Evolutionary conservation across 37 sponge, comb jelly and placozoan species (phyloP).

Genomic region (Cladorhizidae sp.): DNA sequence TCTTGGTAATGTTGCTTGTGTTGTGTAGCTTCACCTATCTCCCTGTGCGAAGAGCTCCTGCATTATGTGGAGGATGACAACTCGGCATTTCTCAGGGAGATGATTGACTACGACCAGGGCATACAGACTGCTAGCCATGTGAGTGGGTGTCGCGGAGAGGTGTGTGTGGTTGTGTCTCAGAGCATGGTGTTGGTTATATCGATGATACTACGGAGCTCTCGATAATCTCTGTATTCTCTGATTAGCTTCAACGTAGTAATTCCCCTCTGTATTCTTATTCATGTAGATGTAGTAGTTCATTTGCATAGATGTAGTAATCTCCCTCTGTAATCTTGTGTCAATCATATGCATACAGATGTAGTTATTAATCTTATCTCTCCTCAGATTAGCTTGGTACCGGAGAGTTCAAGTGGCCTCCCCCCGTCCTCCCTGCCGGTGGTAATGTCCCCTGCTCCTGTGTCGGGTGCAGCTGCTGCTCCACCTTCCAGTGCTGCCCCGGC

Average conservation of each 20-base stretch:
- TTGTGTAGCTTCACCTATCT: not conserved
- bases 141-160: not conserved
- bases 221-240: no score
- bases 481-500: not conserved
- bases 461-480: not conserved
- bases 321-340: no score
- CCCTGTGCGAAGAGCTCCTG: conserved; percentile 16
- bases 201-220: no score
- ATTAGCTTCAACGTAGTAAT: no score
- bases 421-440: not conserved
- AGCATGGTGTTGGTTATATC: no score
- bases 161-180: conserved; percentile 7
- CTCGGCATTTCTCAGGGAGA: conserved; percentile 21
- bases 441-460: not conserved
- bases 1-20: no score
- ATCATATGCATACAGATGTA: no score
- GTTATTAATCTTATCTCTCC: no score
- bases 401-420: not conserved
- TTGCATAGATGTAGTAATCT: no score
- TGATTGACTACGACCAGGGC: conserved; percentile 24
- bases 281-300: no score
- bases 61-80: conserved; percentile 11
- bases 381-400: not conserved
- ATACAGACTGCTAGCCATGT: not conserved
- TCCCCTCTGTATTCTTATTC: no score